phyloP scores from a whole-genome alignment of 2,888 invertebrate genomes.

The Shargacucullia verbasci region DNA sequence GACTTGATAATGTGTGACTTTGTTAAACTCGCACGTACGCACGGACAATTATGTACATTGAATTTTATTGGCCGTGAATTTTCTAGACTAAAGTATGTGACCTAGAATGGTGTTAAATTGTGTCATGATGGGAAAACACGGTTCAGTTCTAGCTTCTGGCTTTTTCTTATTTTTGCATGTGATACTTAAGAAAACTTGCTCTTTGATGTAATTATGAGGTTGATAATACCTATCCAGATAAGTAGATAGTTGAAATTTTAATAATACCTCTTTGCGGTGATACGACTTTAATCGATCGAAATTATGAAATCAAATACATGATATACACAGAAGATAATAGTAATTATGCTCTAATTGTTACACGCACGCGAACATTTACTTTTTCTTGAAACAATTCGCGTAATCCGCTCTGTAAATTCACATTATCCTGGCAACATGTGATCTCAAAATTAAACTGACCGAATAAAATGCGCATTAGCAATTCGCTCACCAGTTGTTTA shows the following conservation, averaged over 20 bases:
- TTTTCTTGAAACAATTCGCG: conserved; percentile 7
- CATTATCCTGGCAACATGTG: conserved; percentile 26
- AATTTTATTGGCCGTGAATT: conserved; percentile 51
- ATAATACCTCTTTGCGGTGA: too few species aligned
- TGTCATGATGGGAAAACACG: conserved; percentile 29
- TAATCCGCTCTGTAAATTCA: conserved; percentile 38
- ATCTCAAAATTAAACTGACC: conserved; percentile 51
- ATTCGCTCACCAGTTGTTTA: conserved; percentile 40
- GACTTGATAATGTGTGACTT: conserved; percentile 41
- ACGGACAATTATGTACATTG: conserved; percentile 42
- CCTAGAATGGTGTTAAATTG: conserved; percentile 34
- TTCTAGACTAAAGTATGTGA: conserved; percentile 43
- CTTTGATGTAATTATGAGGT: too few species aligned
- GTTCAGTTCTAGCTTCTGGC: too few species aligned
- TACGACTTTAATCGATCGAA: conserved; percentile 25
- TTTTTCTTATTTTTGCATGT: too few species aligned
- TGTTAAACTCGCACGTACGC: conserved; percentile 40
- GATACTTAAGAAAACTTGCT: too few species aligned
- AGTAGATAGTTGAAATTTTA: too few species aligned
- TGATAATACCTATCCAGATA: too few species aligned
- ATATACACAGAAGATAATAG: conserved; percentile 42
- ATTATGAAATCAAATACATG: conserved; percentile 42
- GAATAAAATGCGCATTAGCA: conserved; percentile 54
- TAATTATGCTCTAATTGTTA: conserved; percentile 28
- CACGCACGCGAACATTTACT: conserved; percentile 30